phyloP scores from a whole-genome alignment of 2,888 invertebrate species.

The Rhagonycha lutea region DNA sequence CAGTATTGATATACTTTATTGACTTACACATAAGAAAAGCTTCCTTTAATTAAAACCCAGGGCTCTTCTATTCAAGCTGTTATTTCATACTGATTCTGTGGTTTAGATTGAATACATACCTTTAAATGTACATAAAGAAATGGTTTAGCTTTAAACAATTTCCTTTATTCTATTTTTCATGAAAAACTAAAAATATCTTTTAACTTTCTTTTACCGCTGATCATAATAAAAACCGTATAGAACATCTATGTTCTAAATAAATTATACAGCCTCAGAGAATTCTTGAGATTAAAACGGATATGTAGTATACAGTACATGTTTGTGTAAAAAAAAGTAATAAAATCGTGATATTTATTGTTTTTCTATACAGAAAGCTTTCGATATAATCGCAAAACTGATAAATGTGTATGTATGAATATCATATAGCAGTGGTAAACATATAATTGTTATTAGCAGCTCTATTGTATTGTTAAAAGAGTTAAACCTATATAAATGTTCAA shows the following conservation, averaged over 20 bases:
- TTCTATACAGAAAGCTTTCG: neutral
- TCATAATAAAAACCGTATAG: neutral
- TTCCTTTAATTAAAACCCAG: neutral
- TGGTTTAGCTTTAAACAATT: neutral
- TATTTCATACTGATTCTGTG: neutral
- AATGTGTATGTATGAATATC: conserved; percentile 6
- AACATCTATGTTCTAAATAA: neutral
- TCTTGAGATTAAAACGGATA: no score
- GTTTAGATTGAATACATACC: neutral
- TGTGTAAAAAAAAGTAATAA: neutral
- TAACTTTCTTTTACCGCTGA: neutral
- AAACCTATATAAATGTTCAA: conserved; percentile 24
- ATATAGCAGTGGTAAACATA: conserved; percentile 23
- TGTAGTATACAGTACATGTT: neutral
- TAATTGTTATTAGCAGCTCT: conserved; percentile 23
- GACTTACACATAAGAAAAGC: neutral
- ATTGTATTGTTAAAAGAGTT: conserved; percentile 24
- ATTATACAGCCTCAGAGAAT: neutral
- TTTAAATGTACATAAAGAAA: neutral
- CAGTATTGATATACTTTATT: neutral
- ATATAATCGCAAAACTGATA: neutral
- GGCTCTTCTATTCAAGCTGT: neutral
- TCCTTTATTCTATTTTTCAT: neutral
- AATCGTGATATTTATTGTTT: neutral
- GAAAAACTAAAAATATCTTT: neutral